Percentiles rank a stretch among this genome's conserved stretches.
These are phyloP conservation scores for Dasyprocta punctata DNA, from an alignment of 2,113 vertebrate species.

Conservation along the genomic window DNA sequence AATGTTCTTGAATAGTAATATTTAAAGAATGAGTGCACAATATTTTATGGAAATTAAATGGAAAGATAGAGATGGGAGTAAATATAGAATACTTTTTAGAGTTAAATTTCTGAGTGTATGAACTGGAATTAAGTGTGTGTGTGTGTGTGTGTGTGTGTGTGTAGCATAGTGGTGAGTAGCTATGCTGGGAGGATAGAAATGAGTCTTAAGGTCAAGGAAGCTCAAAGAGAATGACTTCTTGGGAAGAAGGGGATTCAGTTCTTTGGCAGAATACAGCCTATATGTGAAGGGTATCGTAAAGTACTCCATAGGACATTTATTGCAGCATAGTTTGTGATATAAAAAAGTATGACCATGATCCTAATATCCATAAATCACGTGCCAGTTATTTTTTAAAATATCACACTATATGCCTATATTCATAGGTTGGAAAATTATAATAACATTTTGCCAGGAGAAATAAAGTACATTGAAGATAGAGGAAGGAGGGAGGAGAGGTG, in stretches of 20 bases:
- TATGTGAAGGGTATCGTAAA: background rate
- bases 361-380: background rate
- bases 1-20: background rate
- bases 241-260: background rate
- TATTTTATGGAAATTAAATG: background rate
- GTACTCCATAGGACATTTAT: background rate
- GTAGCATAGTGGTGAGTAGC: background rate
- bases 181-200: background rate
- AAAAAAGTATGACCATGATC: background rate
- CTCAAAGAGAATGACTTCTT: background rate
- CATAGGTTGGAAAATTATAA: background rate
- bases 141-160: background rate
- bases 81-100: background rate
- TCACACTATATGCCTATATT: background rate
- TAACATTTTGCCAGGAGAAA: slow-evolving; percentile 9
- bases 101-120: background rate
- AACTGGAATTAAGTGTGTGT: background rate
- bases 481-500: background rate
- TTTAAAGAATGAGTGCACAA: background rate
- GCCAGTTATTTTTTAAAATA: background rate
- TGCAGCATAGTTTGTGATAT: background rate
- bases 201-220: background rate
- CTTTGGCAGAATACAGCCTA: background rate
- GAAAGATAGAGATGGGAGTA: background rate
- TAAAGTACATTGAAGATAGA: background rate